phyloP scores from a whole-genome alignment of 2,888 invertebrate genomes.

The Cecidostiba fungosa region DNA sequence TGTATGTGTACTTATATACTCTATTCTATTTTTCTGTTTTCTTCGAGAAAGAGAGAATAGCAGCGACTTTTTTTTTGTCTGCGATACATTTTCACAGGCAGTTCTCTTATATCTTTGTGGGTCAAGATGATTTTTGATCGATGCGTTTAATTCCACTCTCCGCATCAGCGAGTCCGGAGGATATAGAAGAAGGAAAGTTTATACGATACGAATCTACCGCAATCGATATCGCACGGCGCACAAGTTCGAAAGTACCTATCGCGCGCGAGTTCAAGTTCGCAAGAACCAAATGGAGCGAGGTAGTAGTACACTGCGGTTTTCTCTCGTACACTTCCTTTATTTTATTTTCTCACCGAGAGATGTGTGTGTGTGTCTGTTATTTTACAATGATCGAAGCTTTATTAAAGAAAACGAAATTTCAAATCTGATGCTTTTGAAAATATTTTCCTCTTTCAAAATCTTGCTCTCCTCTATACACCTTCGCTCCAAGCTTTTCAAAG shows the following conservation, averaged over 20 bases:
- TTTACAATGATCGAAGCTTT: too few species aligned
- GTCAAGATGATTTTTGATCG: background rate
- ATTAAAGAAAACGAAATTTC: too few species aligned
- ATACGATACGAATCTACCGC: background rate
- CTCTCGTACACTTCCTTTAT: background rate
- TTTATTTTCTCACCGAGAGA: background rate
- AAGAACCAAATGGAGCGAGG: background rate
- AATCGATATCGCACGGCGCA: background rate
- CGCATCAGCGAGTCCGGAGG: too few species aligned
- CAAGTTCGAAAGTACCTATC: conserved; percentile 9
- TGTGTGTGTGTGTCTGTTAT: too few species aligned
- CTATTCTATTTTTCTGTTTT: conserved; percentile 9
- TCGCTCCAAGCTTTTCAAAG: too few species aligned
- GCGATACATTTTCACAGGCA: background rate
- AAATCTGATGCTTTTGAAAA: too few species aligned
- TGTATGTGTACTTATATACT: background rate
- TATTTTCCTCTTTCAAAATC: too few species aligned
- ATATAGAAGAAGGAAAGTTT: background rate
- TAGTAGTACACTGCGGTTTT: background rate
- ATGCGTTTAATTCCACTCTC: background rate
- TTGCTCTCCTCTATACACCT: too few species aligned
- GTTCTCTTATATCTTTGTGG: background rate
- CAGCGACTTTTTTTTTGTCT: background rate
- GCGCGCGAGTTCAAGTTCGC: conserved; percentile 41
- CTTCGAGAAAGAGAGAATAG: too few species aligned